phyloP scores from a whole-genome alignment of 2,113 vertebrate species.

The Urocynchramus pylzowi region DNA sequence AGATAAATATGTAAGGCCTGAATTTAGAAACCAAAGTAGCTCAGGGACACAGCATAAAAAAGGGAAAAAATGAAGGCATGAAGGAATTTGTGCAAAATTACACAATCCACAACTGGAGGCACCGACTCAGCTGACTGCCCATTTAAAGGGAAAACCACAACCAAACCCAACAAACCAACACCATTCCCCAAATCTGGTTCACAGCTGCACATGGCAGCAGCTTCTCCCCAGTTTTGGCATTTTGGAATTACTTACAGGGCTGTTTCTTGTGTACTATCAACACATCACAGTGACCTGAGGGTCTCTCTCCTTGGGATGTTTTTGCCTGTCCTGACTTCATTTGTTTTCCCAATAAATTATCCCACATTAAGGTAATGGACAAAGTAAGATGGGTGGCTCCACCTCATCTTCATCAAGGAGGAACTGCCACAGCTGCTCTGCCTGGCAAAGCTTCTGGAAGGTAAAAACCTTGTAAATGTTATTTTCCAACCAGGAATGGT shows the following conservation, averaged over 20 bases:
- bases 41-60: constrained; percentile 45
- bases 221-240: rapidly evolving
- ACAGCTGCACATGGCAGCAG: not conserved
- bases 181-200: rapidly evolving
- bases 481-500: rapidly evolving
- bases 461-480: rapidly evolving
- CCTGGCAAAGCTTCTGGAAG: not conserved
- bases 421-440: not conserved
- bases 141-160: not conserved
- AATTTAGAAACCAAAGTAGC: constrained; percentile 66
- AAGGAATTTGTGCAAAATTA: not conserved
- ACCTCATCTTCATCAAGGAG: not conserved
- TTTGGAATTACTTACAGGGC: rapidly evolving
- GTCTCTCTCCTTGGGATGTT: not conserved
- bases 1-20: constrained; percentile 60
- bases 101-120: not conserved
- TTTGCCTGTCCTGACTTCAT: not conserved
- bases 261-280: rapidly evolving
- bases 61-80: not conserved
- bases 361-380: rapidly evolving
- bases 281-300: rapidly evolving
- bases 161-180: not conserved
- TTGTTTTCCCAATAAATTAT: not conserved
- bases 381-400: not conserved
- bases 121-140: not conserved